A percentile compares a stretch with the other conserved stretches of the same genome.
Conservation (phyloP, 2,113 vertebrate genomes). For the Pseudopodoces humilis region DNA sequence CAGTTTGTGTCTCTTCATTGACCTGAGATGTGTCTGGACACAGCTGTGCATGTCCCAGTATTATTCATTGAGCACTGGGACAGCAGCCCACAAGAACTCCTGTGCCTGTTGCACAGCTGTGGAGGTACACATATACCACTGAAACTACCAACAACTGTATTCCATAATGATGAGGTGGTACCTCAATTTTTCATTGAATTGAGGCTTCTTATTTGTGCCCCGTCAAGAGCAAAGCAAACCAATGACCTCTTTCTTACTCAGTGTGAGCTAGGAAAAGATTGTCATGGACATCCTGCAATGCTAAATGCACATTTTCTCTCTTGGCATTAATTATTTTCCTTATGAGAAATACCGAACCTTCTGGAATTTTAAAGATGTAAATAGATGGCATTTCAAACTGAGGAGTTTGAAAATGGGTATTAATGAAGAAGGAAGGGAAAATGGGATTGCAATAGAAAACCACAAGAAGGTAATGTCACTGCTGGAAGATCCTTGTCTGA, state of each 20-base stretch:
- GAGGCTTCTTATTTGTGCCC: background rate
- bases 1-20: background rate
- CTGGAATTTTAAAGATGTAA: background rate
- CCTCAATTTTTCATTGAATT: background rate
- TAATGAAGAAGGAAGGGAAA: background rate
- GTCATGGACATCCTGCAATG: background rate
- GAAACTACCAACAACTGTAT: background rate
- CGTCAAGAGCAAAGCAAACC: background rate
- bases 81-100: background rate
- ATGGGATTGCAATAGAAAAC: background rate
- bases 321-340: background rate
- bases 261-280: background rate
- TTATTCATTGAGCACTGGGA: background rate
- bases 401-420: background rate
- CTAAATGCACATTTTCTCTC: background rate
- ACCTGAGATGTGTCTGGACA: background rate
- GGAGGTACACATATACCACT: background rate
- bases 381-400: background rate
- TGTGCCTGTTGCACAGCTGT: background rate
- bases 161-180: background rate
- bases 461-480: background rate
- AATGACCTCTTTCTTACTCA: background rate
- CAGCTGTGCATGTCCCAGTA: background rate
- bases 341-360: background rate
- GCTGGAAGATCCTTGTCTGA: slow-evolving; percentile 21